phyloP scores from a whole-genome alignment of 2,797 vertebrate genomes.

The Silurus lanzhouensis region DNA sequence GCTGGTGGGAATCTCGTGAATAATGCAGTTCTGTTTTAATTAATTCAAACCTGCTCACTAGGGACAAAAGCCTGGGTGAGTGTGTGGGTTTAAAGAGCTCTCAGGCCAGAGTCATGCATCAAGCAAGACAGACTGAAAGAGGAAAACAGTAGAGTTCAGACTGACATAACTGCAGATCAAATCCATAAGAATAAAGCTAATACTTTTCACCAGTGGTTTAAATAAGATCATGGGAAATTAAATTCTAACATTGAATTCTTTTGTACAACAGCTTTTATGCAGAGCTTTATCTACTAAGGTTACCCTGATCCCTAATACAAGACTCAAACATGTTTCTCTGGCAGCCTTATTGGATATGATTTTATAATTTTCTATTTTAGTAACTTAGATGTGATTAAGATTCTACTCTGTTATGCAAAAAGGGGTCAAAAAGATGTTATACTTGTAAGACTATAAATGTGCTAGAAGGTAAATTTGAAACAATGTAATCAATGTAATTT shows the following conservation, averaged over 20 bases:
- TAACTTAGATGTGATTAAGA: not conserved
- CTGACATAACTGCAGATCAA: slow-evolving; percentile 21
- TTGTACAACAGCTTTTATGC: not conserved
- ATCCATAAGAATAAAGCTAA: slow-evolving; percentile 2
- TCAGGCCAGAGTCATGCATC: slow-evolving; percentile 51
- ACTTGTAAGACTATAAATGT: not conserved
- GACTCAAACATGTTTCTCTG: not conserved
- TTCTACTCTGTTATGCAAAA: not conserved
- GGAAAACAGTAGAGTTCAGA: slow-evolving; percentile 20
- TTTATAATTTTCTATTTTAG: not conserved
- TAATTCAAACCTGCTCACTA: slow-evolving; percentile 57
- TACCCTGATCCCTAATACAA: no score
- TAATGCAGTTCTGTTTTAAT: slow-evolving; percentile 57
- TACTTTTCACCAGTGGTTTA: not conserved
- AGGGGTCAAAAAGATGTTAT: not conserved
- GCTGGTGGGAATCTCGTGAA: slow-evolving; percentile 61
- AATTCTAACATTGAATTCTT: not conserved
- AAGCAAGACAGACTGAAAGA: slow-evolving; percentile 31
- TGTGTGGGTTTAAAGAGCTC: slow-evolving; percentile 58
- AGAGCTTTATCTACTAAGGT: not conserved
- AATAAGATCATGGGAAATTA: not conserved
- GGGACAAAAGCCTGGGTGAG: slow-evolving; percentile 54
- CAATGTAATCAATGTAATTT: not conserved
- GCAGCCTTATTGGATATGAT: not conserved
- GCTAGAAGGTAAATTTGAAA: not conserved